Evolutionary conservation across 2,113 vertebrate species (phyloP), one percentile per base, ranked within the genome.

Genomic region (Pica pica): DNA sequence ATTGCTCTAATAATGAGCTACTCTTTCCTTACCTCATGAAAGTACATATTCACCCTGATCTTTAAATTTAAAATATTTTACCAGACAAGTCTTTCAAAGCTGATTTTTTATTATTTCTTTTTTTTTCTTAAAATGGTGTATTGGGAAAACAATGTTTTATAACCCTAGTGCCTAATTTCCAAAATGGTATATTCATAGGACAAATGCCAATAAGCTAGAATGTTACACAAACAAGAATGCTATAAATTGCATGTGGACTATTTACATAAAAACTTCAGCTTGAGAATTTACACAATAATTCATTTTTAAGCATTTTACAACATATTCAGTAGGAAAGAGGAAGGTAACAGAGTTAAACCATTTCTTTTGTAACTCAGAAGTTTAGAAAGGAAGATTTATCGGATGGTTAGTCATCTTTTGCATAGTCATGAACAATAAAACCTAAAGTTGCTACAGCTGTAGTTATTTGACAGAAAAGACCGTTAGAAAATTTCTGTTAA

Each of bases 121-220:
- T 49, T 49, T 57, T 8, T 39, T 8, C 42, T 77, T 90, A 24
- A 89, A 94, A 83, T 78, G 47, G 73, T 87, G 41, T 60, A 55
- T 79, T 95, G 96, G 94, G 95, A 96, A 96, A 96, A 96, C 94
- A 91, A 52, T 93, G 83, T 96, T 97, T 97, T 97, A 97, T 85
- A 94, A 84, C 89, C 76, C 35, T 7, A 37, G 50, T 93, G 84
- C 88, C 39, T 93, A 84, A 97, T 96, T 97, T 97, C 95, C 93
- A 96, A 95, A 96, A 41, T 83, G 94, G 97, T 97, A 98, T 98
- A 89, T 97, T 96, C 80, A 22, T 97, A 97, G 97, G 97, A 97
- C 94, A 96, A 86, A 95, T 94, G 97, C 97, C 97, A 98, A 82
- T 95, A 90, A 92, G 91, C 56, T 56, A 89, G 94, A 85, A 96